Evolutionary conservation across 2,113 vertebrate genomes (phyloP).

Genomic region (Ifrita kowaldi): DNA sequence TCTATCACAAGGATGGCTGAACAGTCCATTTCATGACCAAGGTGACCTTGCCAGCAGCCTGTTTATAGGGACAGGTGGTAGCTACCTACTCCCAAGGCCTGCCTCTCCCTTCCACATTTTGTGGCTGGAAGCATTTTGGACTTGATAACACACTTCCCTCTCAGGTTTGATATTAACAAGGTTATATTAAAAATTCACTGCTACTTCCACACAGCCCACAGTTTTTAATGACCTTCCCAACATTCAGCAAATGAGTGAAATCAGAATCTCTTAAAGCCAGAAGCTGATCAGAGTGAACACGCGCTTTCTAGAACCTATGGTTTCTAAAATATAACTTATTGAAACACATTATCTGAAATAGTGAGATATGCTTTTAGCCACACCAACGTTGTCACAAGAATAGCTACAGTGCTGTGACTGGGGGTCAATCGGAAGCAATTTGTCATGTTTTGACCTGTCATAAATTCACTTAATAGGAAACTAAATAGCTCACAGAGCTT

Average conservation of each 20-base stretch:
- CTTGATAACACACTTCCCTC: neutral
- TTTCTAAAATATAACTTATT: neutral
- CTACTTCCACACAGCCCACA: neutral
- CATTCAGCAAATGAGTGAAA: neutral
- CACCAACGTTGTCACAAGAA: neutral
- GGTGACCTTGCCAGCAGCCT: constrained; percentile 23
- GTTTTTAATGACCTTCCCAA: neutral
- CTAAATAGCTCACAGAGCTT: neutral
- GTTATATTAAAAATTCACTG: neutral
- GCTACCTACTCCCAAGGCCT: neutral
- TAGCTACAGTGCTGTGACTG: neutral
- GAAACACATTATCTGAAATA: neutral
- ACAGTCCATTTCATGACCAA: neutral
- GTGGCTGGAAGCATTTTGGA: constrained; percentile 36
- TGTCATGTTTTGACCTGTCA: neutral
- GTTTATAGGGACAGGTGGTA: constrained; percentile 14
- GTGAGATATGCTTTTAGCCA: neutral
- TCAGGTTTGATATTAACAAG: neutral
- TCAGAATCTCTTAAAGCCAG: neutral
- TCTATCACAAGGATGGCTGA: neutral
- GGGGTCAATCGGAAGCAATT: neutral
- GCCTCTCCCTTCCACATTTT: neutral
- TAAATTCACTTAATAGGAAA: neutral
- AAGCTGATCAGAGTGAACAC: neutral
- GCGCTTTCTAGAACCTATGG: too few relatives aligned